Base-by-base conservation (phyloP, 2,113 vertebrate genomes). In the Oryctolagus cuniculus region DNA sequence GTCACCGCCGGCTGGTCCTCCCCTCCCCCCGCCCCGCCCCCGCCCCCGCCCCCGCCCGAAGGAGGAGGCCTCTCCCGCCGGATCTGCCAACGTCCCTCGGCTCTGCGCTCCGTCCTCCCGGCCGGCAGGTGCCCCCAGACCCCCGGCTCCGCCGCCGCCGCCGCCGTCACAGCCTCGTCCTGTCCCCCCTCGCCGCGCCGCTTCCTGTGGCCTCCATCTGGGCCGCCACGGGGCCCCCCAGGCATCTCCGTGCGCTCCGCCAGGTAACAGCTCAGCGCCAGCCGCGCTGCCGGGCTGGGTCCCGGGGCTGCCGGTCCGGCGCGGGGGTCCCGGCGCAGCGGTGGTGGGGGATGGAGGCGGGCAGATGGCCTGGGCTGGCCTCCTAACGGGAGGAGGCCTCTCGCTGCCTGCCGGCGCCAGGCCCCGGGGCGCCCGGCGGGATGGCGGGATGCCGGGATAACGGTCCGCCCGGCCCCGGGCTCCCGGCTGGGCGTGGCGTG, bases 121-220 rank as follows among this genome's bases (percentile, higher is more conserved):
- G 95, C 98, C 98, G 96, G 95, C 98, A 98, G 98, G 97, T 96
- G 98, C 97, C 98, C 97, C 98, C 95, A 97, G 93, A 94, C 96
- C 96, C 96, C 89, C 89, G 75, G 51, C 91, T 93, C 84, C 96
- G 83, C 79, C 77, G 34, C 36, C 27, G 8, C 69, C 87, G 44
- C 44, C 12, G 51, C 83, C 69, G 58, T 64, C 95, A 79, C 83
- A 38, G 44, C 69, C 70, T 70, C 69, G 78, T 93, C 79, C 94
- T 77, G 84, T 81, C 17, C 66, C 92, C 87, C 44, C 85, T 44
- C 67, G 80, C 12, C 49, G 31, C 44, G 72, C 83, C 6, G 82
- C 81, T 96, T 96, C 93, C 91, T 92, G 96, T 90, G 5, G 66
- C 79, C 1, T 63, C 53, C 77, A 83, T 95, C 90, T 49, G 17